phyloP scores from a whole-genome alignment of 2,797 vertebrate genomes.

The Girardinus metallicus region DNA sequence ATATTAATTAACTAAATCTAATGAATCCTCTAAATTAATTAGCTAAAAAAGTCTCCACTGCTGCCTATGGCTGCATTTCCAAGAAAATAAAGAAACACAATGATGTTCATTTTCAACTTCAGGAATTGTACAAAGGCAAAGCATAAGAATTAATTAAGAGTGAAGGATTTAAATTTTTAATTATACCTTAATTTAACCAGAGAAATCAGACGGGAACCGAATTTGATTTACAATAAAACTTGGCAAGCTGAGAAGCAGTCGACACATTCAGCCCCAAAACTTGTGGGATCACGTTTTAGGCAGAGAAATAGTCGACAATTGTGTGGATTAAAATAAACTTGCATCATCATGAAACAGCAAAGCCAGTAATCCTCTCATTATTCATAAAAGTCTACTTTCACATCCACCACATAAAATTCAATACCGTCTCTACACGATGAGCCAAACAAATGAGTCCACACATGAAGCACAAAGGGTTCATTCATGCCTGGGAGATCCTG shows the following conservation, averaged over 20 bases:
- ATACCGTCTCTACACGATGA: constrained; percentile 55
- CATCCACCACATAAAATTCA: constrained; percentile 60
- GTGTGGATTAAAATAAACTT: constrained; percentile 62
- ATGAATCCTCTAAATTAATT: constrained; percentile 56
- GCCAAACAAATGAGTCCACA: constrained; percentile 71
- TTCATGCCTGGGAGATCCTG: constrained; percentile 61
- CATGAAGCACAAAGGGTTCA: constrained; percentile 62
- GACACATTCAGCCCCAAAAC: constrained; percentile 31
- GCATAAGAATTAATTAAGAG: constrained; percentile 20
- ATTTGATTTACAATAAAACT: constrained; percentile 43
- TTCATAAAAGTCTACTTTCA: constrained; percentile 57
- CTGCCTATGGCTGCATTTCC: background rate
- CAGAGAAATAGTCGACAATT: constrained; percentile 63
- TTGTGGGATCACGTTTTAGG: constrained; percentile 46
- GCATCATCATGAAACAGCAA: constrained; percentile 57
- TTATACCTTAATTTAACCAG: constrained; percentile 48
- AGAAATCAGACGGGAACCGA: constrained; percentile 37
- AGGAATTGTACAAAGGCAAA: constrained; percentile 6
- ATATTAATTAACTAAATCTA: constrained; percentile 63
- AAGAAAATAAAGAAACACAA: background rate
- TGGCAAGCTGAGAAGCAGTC: constrained; percentile 3
- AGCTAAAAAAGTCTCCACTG: constrained; percentile 10
- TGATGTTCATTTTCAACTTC: constrained; percentile 3
- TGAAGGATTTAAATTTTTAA: constrained; percentile 31
- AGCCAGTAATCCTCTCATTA: constrained; percentile 66